phyloP scores from a whole-genome alignment of 2,797 vertebrate genomes.

The Myotis pilosus region DNA sequence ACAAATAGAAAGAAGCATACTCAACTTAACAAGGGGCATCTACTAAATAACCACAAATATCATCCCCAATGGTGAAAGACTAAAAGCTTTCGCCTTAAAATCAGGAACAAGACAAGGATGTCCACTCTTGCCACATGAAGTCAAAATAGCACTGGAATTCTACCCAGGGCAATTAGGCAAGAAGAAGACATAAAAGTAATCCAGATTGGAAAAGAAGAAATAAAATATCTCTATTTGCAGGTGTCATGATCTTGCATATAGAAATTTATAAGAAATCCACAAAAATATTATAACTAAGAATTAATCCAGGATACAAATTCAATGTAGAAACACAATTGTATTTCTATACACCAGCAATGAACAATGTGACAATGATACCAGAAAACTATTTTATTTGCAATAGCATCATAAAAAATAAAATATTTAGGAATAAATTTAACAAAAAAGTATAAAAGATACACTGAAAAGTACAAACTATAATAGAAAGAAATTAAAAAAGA shows the following conservation, averaged over 20 bases:
- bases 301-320: neutral
- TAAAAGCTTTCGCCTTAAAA: neutral
- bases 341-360: neutral
- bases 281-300: slow-evolving; percentile 31
- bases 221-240: neutral
- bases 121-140: neutral
- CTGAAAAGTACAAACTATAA: neutral
- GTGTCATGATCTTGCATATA: neutral
- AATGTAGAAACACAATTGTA: neutral
- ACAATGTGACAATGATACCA: neutral
- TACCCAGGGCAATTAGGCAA: neutral
- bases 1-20: neutral
- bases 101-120: neutral
- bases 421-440: neutral
- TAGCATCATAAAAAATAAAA: neutral
- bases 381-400: neutral
- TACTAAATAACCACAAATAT: neutral
- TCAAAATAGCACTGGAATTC: neutral
- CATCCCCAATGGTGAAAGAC: neutral
- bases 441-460: neutral
- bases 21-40: neutral
- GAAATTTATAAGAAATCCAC: neutral
- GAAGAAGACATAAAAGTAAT: neutral
- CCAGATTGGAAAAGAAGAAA: neutral
- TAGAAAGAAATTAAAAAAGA: neutral